Conservation (phyloP, 2,888 invertebrate genomes). For the Drosophila antonietae region DNA sequence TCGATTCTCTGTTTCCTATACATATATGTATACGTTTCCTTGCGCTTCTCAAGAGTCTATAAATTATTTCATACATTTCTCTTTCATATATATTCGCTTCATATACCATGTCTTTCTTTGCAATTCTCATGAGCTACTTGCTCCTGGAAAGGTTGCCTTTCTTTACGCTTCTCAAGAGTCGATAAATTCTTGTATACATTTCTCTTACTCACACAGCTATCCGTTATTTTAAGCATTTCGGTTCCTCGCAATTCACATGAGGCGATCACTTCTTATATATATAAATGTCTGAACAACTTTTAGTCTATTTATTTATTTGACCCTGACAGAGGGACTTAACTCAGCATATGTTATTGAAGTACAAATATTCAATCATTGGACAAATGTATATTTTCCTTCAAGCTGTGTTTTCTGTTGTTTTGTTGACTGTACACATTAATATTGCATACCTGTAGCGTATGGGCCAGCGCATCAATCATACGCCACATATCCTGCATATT, state of each 20-base stretch:
- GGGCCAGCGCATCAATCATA: constrained; percentile 60
- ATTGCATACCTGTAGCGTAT: constrained; percentile 49
- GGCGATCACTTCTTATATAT: neutral
- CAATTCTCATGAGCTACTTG: neutral
- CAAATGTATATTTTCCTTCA: constrained; percentile 24
- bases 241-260: neutral
- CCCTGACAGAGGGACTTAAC: neutral
- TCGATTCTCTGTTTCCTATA: neutral
- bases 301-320: neutral
- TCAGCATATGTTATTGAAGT: neutral
- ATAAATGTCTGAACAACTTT: neutral
- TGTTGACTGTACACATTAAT: constrained; percentile 30
- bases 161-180: neutral
- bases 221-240: neutral
- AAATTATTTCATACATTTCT: neutral
- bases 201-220: neutral
- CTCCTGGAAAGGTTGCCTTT: neutral
- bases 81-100: neutral
- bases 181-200: neutral
- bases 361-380: neutral
- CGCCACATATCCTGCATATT: constrained; percentile 65
- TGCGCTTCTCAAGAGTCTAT: neutral
- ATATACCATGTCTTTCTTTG: neutral
- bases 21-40: neutral
- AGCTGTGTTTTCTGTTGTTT: constrained; percentile 9